Percentiles rank a stretch among this genome's conserved stretches.
Evolutionary conservation across 1,140 invertebrate genomes (phyloP).

Genomic region (Polyergus mexicanus): DNA sequence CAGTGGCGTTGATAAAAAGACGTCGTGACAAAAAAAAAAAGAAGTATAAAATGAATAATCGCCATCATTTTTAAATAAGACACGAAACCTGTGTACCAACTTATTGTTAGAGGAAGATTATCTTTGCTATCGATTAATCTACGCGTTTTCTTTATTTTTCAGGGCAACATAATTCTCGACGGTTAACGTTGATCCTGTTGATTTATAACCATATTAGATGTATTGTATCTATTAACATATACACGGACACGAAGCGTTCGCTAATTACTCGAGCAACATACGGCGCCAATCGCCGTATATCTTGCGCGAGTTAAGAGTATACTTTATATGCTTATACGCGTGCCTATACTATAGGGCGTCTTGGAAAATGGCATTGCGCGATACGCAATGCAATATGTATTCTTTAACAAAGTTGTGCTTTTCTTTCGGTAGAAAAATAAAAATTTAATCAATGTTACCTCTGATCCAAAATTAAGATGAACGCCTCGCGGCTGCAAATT

Average conservation of each 20-base stretch:
- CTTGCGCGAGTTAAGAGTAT: slow-evolving; percentile 42
- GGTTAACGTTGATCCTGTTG: slow-evolving; percentile 40
- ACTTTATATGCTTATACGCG: slow-evolving; percentile 35
- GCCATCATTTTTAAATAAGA: not conserved
- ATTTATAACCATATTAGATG: slow-evolving; percentile 60
- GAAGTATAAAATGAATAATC: not conserved
- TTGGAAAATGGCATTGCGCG: not conserved
- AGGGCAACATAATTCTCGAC: slow-evolving; percentile 10
- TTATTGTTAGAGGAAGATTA: not conserved
- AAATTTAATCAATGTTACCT: not conserved
- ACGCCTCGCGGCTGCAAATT: not conserved
- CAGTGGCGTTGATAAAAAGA: not conserved
- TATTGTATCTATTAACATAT: slow-evolving; percentile 66
- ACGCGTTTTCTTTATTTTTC: slow-evolving; percentile 27
- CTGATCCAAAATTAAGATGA: not conserved
- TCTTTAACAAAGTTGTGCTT: not conserved
- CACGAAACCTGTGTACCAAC: not conserved
- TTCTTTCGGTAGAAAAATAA: not conserved
- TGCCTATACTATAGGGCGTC: not conserved
- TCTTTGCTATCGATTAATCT: slow-evolving; percentile 19
- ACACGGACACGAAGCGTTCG: slow-evolving; percentile 29
- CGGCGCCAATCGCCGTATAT: slow-evolving; percentile 29
- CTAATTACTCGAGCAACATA: slow-evolving; percentile 65
- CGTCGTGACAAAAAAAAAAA: not conserved
- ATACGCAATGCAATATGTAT: not conserved